Conservation (phyloP, 2,113 vertebrate genomes). For the Toxotes jaculatrix region DNA sequence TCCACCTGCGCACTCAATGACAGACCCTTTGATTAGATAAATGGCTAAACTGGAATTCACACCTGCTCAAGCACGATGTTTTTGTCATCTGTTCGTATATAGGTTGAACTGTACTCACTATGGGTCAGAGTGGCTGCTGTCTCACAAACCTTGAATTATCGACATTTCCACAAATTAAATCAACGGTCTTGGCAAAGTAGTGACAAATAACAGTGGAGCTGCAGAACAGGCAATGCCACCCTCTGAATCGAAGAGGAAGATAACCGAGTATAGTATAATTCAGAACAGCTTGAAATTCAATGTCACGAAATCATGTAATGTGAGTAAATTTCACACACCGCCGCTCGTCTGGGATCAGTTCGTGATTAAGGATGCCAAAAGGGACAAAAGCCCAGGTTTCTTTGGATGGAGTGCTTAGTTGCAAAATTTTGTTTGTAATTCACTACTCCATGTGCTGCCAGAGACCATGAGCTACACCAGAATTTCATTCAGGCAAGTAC, state of each 20-base stretch:
- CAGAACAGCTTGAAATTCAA: not conserved
- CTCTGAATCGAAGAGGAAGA: not conserved
- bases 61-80: not conserved
- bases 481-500: not conserved
- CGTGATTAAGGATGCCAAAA: not conserved
- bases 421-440: not conserved
- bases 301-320: not conserved
- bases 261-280: not conserved
- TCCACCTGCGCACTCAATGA: not conserved
- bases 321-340: not conserved
- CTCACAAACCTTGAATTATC: not conserved
- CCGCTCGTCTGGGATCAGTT: not conserved
- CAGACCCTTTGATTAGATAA: conserved; percentile 15
- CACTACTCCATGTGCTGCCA: not conserved
- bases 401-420: not conserved
- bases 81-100: not conserved
- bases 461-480: not conserved
- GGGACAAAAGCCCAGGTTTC: too few species aligned
- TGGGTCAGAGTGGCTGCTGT: not conserved
- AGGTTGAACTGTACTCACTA: not conserved
- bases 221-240: not conserved
- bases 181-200: not conserved
- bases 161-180: not conserved
- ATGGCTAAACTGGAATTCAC: conserved; percentile 12
- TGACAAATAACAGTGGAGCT: not conserved